Base-by-base conservation (phyloP, 2,797 vertebrate species). In the Pangasius sanitwongsei region DNA sequence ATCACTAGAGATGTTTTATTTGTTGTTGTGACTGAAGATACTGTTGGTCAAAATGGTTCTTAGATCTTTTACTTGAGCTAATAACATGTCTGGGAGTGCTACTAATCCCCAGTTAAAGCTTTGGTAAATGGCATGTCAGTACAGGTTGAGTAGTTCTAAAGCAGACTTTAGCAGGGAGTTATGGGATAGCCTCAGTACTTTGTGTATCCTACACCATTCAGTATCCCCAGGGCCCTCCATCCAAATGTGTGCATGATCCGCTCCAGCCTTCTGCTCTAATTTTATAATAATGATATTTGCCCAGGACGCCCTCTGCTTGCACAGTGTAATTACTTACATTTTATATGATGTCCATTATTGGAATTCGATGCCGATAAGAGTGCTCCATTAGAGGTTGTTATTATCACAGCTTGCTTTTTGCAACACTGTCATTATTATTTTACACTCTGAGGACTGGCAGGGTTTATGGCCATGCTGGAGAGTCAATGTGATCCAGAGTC, bases 281-380 rank as follows among this genome's bases (percentile, higher is more conserved):
- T 92, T 93, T 91, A 92, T 93, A 92, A 93, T 93, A 91, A 93
- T 92, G 92, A 93, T 93, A 93, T 93, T 93, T 93, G 92, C 92
- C 92, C 89, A 92, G 90, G 91, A 93, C 83, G 88, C 92, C 92
- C 91, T 93, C 92, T 93, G 88, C 93, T 93, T 92, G 91, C 92
- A 92, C 92, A 91, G 91, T 93, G 92, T 93, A 93, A 93, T 93
- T 93, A 93, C 92, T 92, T 92, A 90, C 89, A 91, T 92, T 93
- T 93, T 93, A 93, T 93, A 93, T 93, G 90, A 93, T 93, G 92
- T 92, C 92, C 89, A 92, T 92, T 93, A 93, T 93, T 92, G 93
- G 92, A 93, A 93, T 93, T 93, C 90, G 82, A 93, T 93, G 93
- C 83, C 87, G 92, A 93, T 93, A 93, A 92, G 91, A 93, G 92